Conservation (phyloP, 2,888 invertebrate genomes). For the Boloria euphrosyne region DNA sequence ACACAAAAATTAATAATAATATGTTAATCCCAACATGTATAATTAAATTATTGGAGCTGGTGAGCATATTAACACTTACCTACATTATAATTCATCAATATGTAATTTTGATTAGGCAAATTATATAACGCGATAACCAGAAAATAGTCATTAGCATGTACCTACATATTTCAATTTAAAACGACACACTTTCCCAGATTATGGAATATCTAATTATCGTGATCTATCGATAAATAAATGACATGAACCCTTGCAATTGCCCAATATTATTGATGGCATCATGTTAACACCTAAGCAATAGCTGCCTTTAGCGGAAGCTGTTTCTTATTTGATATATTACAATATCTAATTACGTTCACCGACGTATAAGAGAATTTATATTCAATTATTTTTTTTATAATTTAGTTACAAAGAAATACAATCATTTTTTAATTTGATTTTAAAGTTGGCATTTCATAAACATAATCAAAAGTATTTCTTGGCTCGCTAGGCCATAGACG, state of each 20-base stretch:
- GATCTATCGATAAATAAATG: conserved; percentile 35
- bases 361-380: too few species aligned
- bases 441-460: too few species aligned
- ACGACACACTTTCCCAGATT: conserved; percentile 34
- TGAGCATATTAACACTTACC: conserved; percentile 48
- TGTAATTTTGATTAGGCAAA: conserved; percentile 18
- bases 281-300: neutral
- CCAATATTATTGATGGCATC: conserved; percentile 30
- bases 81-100: conserved; percentile 3
- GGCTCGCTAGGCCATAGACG: too few species aligned
- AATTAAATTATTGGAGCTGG: conserved; percentile 73
- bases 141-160: conserved; percentile 20
- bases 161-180: conserved; percentile 26
- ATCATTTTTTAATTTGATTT: too few species aligned
- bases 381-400: too few species aligned
- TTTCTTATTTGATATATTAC: conserved; percentile 7
- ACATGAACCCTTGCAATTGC: conserved; percentile 30
- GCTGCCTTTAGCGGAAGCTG: neutral
- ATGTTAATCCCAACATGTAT: conserved; percentile 77
- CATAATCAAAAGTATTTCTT: too few species aligned
- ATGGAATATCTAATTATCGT: conserved; percentile 28
- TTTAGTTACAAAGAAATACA: too few species aligned
- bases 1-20: conserved; percentile 39
- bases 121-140: conserved; percentile 25
- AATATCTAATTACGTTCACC: neutral